Evolutionary conservation across 2,113 vertebrate species (phyloP).

Genomic region (Hippocampus mohnikei): DNA sequence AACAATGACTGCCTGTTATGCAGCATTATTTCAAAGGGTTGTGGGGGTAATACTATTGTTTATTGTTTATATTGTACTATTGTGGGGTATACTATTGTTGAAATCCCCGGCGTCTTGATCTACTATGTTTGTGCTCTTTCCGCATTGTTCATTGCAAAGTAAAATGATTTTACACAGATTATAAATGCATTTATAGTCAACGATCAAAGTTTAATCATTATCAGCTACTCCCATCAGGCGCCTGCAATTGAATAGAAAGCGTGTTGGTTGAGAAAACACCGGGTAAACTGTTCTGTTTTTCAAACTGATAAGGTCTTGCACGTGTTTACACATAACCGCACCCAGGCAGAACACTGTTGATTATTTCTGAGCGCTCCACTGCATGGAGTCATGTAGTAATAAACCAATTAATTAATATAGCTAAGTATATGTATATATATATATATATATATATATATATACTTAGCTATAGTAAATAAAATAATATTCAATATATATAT

Average conservation of each 20-base stretch:
- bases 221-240: slow-evolving; percentile 11
- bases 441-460: too few species aligned
- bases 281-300: slow-evolving; percentile 3
- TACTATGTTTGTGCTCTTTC: slow-evolving; percentile 8
- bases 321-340: slow-evolving; percentile 22
- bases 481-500: too few species aligned
- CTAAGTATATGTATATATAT: too few species aligned
- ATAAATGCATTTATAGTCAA: slow-evolving; percentile 24
- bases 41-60: not conserved
- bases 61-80: too few species aligned
- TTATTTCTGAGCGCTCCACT: slow-evolving; percentile 1
- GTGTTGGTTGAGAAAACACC: not conserved
- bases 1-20: slow-evolving; percentile 20
- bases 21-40: not conserved
- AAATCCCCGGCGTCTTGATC: not conserved
- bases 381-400: not conserved
- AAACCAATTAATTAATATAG: not conserved
- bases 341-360: not conserved
- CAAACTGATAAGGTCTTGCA: slow-evolving; percentile 14
- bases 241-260: slow-evolving; percentile 11
- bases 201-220: slow-evolving; percentile 15
- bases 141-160: not conserved
- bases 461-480: too few species aligned
- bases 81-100: not conserved
- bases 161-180: not conserved